Base-by-base conservation (phyloP, 2,797 vertebrate species). In the Podarcis siculus region DNA sequence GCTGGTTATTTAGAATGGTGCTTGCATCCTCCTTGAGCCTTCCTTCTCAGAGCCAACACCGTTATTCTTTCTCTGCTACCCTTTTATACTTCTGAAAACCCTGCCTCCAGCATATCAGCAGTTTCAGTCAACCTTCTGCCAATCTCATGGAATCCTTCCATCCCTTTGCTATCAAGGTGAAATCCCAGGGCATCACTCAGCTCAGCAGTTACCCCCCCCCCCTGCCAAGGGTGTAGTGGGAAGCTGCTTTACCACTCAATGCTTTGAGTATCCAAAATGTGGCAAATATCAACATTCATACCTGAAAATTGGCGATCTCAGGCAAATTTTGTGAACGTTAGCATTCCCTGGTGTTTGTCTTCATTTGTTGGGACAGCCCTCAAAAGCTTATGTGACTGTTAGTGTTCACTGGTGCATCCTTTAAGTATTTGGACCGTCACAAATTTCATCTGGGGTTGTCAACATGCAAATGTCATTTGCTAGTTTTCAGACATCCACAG, bases 281-380 rank as follows among this genome's bases (percentile, higher is more conserved):
- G 61, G 32, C 61, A 55, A 39, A 25, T 66, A 37, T 39, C 25
- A 30, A 55, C 35, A 81, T 58, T 55, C 30, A 19, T 25, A n/a
- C 58, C 10, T 61, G 55, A 80, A 64, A 25, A 35, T 35, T 79
- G n/a, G 19, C 17, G n/a, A n/a, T n/a, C 45, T 30, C 5, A 32
- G 25, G 42, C 42, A 49, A 77, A 27, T 49, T 55, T 77, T 77
- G 37, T 19, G 8, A 80, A 21, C 9, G 3, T 19, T 42, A 2
- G 9, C 91, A 79, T 82, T 94, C 69, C 10, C 90, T 98, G 98
- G 98, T 15, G 95, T 99, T 25, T 95, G 21, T 30, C 35, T 58
- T 64, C 23, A 39, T 23, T 30, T 81, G 32, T 39, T 37, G 21
- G 67, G 25, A 64, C 79, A 66, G 27, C 15, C 25, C 25, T 66